Base-by-base conservation (phyloP, 2,888 invertebrate genomes). In the Ellobium chinense region DNA sequence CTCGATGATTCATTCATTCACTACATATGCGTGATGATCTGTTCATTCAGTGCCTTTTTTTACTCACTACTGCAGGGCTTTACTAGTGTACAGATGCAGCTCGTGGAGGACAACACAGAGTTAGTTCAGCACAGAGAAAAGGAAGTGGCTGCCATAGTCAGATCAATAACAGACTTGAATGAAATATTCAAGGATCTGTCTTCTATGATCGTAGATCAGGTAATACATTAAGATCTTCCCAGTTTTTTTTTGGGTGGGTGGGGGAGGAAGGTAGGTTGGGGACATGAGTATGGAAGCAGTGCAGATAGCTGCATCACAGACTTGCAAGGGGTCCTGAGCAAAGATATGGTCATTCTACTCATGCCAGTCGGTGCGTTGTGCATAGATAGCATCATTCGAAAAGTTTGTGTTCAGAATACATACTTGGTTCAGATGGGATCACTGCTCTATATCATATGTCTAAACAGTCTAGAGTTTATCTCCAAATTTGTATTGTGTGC, bases 141-240 rank as follows among this genome's bases (percentile, higher is more conserved):
- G 87, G 98, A 99, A 94, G 97, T 99, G 0, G 96, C 96, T 74
- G 96, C 97, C 90, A 97, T 99, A 81, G 97, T 99, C 0, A 95
- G 96, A 86, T 98, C 98, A 0, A 99, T 93, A 79, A 91, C 90
- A 18, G 99, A 99, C 92, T 94, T 99, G 84, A 98, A 99, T 92
- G 96, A 97, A 85, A 96, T 99, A 84, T 99, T 99, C 92, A 97
- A 98, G 94, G 95, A 95, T 87, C 90, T 95, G 39, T 94, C 94
- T 3, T 92, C 93, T 36, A 94, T 95, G 93, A 94, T 95, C 39
- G 94, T 94, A 14, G 95, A 95, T 87, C 95, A 95, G 93, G 94
- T 94, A 87, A 87, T n/a, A n/a, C n/a, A n/a, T n/a, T n/a, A n/a
- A n/a, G n/a, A n/a, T n/a, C n/a, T n/a, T n/a, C n/a, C n/a, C n/a